Base-by-base conservation (phyloP, 2,797 vertebrate species). In the Acanthis flammea region DNA sequence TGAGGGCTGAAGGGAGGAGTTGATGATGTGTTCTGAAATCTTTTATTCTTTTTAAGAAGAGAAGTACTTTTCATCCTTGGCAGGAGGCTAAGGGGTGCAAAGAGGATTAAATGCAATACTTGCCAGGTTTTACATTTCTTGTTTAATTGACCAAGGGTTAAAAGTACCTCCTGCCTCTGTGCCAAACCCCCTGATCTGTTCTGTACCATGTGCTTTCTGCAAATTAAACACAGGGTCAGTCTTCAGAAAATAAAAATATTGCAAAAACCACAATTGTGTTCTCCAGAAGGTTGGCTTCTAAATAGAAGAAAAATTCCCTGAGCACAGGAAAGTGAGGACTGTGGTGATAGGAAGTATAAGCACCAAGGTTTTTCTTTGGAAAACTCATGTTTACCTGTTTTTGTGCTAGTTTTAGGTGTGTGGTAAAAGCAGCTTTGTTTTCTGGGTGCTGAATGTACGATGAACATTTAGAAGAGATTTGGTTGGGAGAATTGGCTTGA, bases 71-170 rank as follows among this genome's bases (percentile, higher is more conserved):
- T 96, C 89, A 94, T 96, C 94, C 94, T 95, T 94, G 80, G 48
- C 67, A 92, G 42, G 57, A 73, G 68, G 35, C 31, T 94, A 80
- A 91, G 54, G 42, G 44, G 58, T 76, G 91, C 92, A 91, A 85
- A 95, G 87, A 96, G 81, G 94, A 98, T 97, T 97, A 97, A 95
- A 92, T 62, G 37, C 44, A 95, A 79, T 94, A 85, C 87, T 94
- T 65, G 68, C 70, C 58, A 47, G 86, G 94, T 97, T 91, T 97
- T 94, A 95, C 24, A 39, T 97, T 97, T 96, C 95, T 92, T 42
- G 58, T 92, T 91, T 89, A 97, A 95, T 95, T 92, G 84, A 93
- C 80, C 95, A 95, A 91, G 90, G 84, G 92, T 73, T 93, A 65
- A 97, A 96, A 92, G 90, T 58, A 90, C 53, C 70, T 83, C 30